Evolutionary conservation across 2,797 vertebrate genomes (phyloP), one percentile per base, ranked within the genome.

Genomic region (Nyctalus aviator): DNA sequence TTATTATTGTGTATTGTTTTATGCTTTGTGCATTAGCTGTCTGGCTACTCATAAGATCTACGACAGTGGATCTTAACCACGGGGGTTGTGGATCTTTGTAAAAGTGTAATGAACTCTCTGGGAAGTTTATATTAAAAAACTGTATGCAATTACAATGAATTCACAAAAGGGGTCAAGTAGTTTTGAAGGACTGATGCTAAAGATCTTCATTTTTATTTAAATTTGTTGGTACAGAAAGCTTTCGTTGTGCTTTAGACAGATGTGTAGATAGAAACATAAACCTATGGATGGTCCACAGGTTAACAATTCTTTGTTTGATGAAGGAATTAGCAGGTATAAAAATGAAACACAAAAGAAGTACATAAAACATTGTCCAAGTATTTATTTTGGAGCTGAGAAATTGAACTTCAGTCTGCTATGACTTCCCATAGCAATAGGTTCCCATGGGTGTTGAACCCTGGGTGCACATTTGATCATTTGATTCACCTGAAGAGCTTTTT

Each of bases 181-280:
- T 83, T 55, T 95, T 81, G 1, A 86, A 90, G 46, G 72, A 84
- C 64, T 21, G 57, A 25, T 91, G 62, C n/a, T 90, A 91, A 90
- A 84, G 82, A 94, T 89, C 78, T 90, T 90, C 94, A 23, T 96
- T 96, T 96, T 95, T 97, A 92, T 95, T 96, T 95, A 86, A 92
- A 95, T 91, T 73, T 14, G 23, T 90, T 89, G 71, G 50, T 95
- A 88, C 50, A 50, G 68, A 95, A 88, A 85, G 75, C 90, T 92
- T 95, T 96, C 50, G 75, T 73, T 7, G 0, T 87, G 62, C 78
- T 95, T 95, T 9, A n/a, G 81, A 95, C 48, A 30, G 53, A 37
- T 79, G 44, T 75, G 18, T 6, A 41, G 46, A 83, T n/a, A 82
- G 35, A 62, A 18, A 55, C 5, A 17, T 44, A 55, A 55, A 55